Conservation (phyloP, 2,888 invertebrate species). For the Gymnoscelis rufifasciata region DNA sequence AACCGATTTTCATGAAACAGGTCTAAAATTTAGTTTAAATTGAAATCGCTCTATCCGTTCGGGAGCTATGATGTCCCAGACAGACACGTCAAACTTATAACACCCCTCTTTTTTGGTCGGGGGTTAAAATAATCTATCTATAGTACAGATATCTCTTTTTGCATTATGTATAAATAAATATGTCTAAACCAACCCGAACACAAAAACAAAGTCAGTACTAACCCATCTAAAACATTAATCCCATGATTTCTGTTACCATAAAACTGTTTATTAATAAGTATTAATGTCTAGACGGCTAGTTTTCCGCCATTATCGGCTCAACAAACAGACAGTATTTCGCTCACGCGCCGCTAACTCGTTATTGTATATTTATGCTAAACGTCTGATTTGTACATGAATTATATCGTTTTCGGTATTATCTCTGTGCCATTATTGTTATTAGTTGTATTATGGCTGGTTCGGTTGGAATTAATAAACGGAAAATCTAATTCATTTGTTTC, state of each 20-base stretch:
- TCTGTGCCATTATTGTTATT: conserved; percentile 4
- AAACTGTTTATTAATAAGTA: background rate
- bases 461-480: background rate
- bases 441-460: background rate
- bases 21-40: no score
- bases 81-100: no score
- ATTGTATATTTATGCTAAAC: conserved; percentile 25
- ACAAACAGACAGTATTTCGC: conserved; percentile 15
- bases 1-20: no score
- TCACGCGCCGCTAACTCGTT: conserved; percentile 23
- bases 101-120: no score
- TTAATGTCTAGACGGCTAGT: conserved; percentile 11
- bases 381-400: conserved; percentile 15
- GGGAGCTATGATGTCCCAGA: no score
- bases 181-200: no score
- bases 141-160: no score
- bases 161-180: no score
- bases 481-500: no score
- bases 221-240: background rate
- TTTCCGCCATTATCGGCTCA: conserved; percentile 9
- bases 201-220: no score
- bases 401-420: conserved; percentile 9
- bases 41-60: no score
- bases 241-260: background rate
- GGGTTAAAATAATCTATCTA: no score